Base-by-base conservation (phyloP, 2,888 invertebrate species). In the Notodonta dromedarius region DNA sequence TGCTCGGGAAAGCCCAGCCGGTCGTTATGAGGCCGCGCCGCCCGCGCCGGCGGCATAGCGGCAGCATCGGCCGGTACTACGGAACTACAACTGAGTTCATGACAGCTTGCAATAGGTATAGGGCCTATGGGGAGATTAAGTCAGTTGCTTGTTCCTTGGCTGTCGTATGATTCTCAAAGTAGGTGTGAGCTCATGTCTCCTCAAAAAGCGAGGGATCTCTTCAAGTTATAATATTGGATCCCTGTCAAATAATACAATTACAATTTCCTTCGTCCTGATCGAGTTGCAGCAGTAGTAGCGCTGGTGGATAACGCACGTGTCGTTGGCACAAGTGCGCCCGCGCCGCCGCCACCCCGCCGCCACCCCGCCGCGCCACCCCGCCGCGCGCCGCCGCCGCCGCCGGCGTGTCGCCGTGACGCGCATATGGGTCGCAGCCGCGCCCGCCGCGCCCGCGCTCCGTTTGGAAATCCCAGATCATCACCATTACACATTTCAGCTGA, bases 1-100 rank as follows among this genome's bases (percentile, higher is more conserved):
- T 65, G 69, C 52, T 50, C 58, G 68, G 74, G 67, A 71, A 73
- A 73, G 61, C 67, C 73, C 71, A 69, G 54, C 8, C 52, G 1
- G 1, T 1, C 55, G 14, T 35, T 16, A 12, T 11, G 51, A 7
- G 51, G 24, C 24, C 44, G 52, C n/a, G n/a, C n/a, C n/a, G 40
- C 40, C 5, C 40, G 9, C 5, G 6, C 4, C 24, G 24, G 24
- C 24, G 24, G 40, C 40, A 8, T 40, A 4, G 40, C 40, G 40
- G 39, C 16, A 44, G 12, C 13, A 9, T 11, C 12, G 9, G 12
- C 40, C 40, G 44, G 44, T 44, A 44, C 44, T 44, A 44, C 12
- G 44, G 12, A 12, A 40, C 40, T 2, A 40, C 40, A 40, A 40
- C 40, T 40, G 40, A 40, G 6, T 9, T 40, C 40, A 40, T 2